Evolutionary conservation across 2,888 invertebrate genomes (phyloP), one percentile per base, ranked within the genome.

Genomic region (Melipona bicolor): DNA sequence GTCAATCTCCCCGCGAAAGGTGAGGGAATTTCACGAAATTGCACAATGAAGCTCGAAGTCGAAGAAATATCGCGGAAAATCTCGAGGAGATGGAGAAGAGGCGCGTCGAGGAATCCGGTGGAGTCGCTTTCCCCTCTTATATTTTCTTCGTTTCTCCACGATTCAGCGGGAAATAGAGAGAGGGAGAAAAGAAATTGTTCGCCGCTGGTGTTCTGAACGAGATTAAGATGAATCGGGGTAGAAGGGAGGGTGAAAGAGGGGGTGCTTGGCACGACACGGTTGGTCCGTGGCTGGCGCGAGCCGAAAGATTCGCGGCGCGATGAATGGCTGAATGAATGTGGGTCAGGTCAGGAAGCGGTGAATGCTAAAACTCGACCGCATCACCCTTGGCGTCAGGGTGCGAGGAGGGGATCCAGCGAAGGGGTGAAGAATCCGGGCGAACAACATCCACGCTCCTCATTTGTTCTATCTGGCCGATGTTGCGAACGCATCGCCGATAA

Each of bases 251-350:
- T 1, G 36, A 43, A 43, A 9, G 9, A 9, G 9, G 36, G 36
- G 43, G 2, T 43, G 13, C 50, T 50, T 49, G 68, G 5, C 52
- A 13, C 68, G 52, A 21, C 68, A 32, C 52, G 49, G 54, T 70
- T 36, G 36, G 67, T 71, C 64, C 49, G 65, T 32, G 56, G 32
- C 24, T 61, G 54, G 68, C 50, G 56, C 49, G 65, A 54, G 62
- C 64, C 84, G 65, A 74, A 72, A 72, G 79, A 84, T 78, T 43
- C 64, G 54, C 74, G 69, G 72, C 49, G 71, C 72, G 75, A 86
- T 82, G 86, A 86, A 85, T 77, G 69, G 77, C 50, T 75, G 70
- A 79, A 85, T 69, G 81, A 76, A 83, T 84, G 72, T 85, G 69
- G 85, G 85, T 85, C 81, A 80, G 72, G 75, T 65, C 75, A 61